phyloP scores from a whole-genome alignment of 2,888 invertebrate genomes.

The Coelopa pilipes region DNA sequence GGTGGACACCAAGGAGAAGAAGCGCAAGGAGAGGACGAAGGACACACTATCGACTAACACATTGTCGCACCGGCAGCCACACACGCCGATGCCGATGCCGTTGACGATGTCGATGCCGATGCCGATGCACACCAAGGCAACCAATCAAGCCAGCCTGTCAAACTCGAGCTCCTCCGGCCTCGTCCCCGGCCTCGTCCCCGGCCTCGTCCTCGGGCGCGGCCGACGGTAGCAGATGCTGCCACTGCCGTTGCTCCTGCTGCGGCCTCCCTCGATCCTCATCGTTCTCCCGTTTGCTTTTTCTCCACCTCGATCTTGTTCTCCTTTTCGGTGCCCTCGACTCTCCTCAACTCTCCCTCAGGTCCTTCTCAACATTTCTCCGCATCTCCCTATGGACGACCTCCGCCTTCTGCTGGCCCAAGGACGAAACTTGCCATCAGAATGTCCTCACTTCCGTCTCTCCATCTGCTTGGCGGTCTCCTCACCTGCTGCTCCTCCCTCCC shows the following conservation, averaged over 20 bases:
- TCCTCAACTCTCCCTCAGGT: not conserved
- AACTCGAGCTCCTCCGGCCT: not conserved
- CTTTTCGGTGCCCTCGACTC: not conserved
- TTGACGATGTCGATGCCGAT: not conserved
- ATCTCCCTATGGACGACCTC: not conserved
- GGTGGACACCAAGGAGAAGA: too few relatives aligned
- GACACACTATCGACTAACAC: too few relatives aligned
- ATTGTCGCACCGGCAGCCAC: too few relatives aligned
- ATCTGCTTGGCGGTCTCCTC: too few relatives aligned
- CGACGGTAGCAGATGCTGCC: too few relatives aligned
- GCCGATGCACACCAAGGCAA: not conserved
- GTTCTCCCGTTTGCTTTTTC: not conserved
- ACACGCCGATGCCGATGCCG: not conserved
- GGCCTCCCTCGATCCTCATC: not conserved
- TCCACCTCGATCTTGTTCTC: too few relatives aligned
- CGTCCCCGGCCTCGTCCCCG: not conserved
- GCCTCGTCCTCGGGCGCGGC: too few relatives aligned
- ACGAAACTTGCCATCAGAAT: too few relatives aligned
- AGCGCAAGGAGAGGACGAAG: not conserved
- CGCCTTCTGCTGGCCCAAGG: too few relatives aligned
- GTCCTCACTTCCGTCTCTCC: too few relatives aligned
- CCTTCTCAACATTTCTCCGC: not conserved
- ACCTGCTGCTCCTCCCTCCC: not conserved
- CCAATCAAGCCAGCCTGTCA: constrained; percentile 10
- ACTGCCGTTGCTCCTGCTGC: not conserved